Evolutionary conservation across 1,140 invertebrate genomes (phyloP).

Genomic region (Himalopsyche phryganea): DNA sequence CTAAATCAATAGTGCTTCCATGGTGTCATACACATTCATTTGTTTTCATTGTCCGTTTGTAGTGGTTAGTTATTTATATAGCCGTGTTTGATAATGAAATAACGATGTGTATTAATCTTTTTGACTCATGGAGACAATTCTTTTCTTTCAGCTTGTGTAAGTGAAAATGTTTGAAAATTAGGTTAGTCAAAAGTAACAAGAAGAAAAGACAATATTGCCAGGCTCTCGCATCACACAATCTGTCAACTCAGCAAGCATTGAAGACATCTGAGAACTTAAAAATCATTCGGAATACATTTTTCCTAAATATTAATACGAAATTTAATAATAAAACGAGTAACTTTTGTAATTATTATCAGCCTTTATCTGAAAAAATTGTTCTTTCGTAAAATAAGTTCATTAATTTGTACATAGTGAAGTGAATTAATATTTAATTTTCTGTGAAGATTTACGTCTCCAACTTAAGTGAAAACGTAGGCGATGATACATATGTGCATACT

Average conservation of each 20-base stretch:
- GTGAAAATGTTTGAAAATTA: slow-evolving; percentile 68
- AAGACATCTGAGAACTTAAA: slow-evolving; percentile 79
- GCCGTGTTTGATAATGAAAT: no score
- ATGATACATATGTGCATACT: slow-evolving; percentile 2
- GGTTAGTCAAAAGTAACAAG: slow-evolving; percentile 54
- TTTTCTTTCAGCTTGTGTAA: slow-evolving; percentile 74
- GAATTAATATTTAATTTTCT: neutral
- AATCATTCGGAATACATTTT: slow-evolving; percentile 17
- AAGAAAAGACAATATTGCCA: slow-evolving; percentile 50
- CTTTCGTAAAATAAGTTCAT: slow-evolving; percentile 6
- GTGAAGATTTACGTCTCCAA: no score
- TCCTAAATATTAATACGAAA: neutral
- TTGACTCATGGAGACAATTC: no score
- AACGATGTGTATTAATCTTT: no score
- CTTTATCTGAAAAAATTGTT: slow-evolving; percentile 1
- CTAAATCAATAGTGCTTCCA: no score
- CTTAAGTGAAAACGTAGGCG: no score
- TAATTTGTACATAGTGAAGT: slow-evolving; percentile 11
- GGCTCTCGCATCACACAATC: slow-evolving; percentile 57
- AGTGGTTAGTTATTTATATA: no score
- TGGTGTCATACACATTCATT: no score
- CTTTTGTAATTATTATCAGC: neutral
- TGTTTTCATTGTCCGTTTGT: no score
- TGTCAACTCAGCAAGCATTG: slow-evolving; percentile 80
- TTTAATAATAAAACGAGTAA: no score